Evolutionary conservation across 2,888 invertebrate species (phyloP), one percentile per base, ranked within the genome.

Genomic region (Graphium colonna): DNA sequence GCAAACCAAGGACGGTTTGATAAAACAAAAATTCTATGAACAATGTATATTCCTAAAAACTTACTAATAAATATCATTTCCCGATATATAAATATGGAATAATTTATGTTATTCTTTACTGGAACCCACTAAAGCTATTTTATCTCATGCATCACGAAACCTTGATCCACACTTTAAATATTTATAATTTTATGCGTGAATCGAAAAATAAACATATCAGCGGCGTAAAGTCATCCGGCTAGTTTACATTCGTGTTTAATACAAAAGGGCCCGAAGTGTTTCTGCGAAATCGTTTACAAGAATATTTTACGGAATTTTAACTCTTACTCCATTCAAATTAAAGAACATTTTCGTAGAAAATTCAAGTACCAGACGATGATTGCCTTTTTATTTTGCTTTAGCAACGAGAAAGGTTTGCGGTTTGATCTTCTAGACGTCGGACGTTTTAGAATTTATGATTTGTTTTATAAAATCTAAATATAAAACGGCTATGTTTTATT

Each of bases 241-340:
- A 9, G 36, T 53, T 49, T 49, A 49, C 49, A 49, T 53, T 53
- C 28, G 43, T 44, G 51, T 56, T 33, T 54, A 71, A 70, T 69
- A 68, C 60, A 69, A 71, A 68, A 68, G 63, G 64, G 67, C 61
- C 66, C 69, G 58, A 68, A 71, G 67, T 63, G 65, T 63, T 68
- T 60, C 63, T 59, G 68, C 66, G 60, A 70, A 72, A 64, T 67
- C 59, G 16, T 31, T 44, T 28, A 43, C 16, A 38, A 16, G 9
- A 28, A 45, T 12, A 8, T 2, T 28, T 1, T 10, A 39, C 17
- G 15, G 3, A 2, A 53, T 38, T 53, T 16, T 7, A 13, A 38
- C n/a, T 1, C 49, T 40, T 53, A 53, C 1, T 1, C 0, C 5
- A 1, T 13, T 18, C 0, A 1, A 0, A 40, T 33, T 48, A 53